These are phyloP conservation scores for Serranus cabrilla DNA, from an alignment of 2,797 vertebrate species.

Conservation along the genomic window DNA sequence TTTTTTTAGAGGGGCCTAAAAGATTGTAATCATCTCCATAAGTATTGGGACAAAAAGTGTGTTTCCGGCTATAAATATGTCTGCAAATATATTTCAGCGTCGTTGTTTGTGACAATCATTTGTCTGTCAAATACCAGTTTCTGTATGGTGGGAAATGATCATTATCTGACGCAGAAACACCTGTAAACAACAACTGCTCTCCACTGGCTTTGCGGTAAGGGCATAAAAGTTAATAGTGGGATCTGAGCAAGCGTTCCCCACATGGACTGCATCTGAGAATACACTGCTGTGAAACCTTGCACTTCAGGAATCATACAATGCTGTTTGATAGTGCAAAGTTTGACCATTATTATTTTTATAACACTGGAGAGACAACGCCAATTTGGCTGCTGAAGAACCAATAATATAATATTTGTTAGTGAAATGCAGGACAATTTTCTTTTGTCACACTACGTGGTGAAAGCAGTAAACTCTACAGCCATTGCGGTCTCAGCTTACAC, in stretches of 20 bases:
- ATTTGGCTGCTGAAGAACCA: conserved; percentile 15
- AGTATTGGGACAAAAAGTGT: conserved; percentile 39
- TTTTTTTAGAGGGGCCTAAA: conserved; percentile 42
- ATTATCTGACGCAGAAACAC: conserved; percentile 58
- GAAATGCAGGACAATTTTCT: conserved; percentile 20
- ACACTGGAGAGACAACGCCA: not conserved
- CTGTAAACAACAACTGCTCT: conserved; percentile 63
- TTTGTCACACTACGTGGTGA: conserved; percentile 31
- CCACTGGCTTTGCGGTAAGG: conserved; percentile 13
- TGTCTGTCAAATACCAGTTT: conserved; percentile 62
- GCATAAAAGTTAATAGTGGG: conserved; percentile 40
- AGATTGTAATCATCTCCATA: conserved; percentile 63
- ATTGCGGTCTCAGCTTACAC: conserved; percentile 45
- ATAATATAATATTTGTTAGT: conserved; percentile 19
- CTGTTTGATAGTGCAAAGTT: not conserved
- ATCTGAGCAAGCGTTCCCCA: conserved; percentile 8
- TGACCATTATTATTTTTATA: not conserved
- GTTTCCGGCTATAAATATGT: conserved; percentile 60
- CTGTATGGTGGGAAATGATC: conserved; percentile 55
- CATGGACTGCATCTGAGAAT: not conserved
- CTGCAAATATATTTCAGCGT: conserved; percentile 42
- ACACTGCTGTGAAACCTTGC: not conserved
- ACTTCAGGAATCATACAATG: not conserved
- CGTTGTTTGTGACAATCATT: conserved; percentile 52
- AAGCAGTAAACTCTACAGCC: conserved; percentile 45